These are phyloP conservation scores for Rhimphoctona megacephalus DNA, from an alignment of 2,888 invertebrate genomes.

Conservation along the genomic window DNA sequence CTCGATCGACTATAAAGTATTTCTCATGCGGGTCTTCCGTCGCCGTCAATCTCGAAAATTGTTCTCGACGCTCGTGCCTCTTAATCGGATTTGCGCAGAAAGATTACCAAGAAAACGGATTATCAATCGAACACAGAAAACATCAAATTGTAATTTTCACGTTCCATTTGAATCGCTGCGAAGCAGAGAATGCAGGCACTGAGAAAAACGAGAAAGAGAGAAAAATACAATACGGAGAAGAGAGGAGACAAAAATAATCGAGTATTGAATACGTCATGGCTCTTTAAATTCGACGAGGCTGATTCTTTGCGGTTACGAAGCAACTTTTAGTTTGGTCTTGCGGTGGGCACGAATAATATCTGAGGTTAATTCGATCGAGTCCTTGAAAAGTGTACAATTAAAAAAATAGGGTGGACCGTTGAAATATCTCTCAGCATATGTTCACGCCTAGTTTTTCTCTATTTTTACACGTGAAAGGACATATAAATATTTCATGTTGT, in stretches of 20 bases:
- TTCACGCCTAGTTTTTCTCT: neutral
- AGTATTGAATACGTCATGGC: constrained; percentile 79
- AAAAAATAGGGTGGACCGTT: neutral
- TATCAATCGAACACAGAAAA: constrained; percentile 18
- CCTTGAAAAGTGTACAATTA: neutral
- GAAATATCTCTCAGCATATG: neutral
- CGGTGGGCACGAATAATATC: constrained; percentile 19
- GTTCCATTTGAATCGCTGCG: constrained; percentile 1
- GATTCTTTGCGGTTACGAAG: constrained; percentile 78
- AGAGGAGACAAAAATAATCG: constrained; percentile 70
- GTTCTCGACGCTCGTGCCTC: constrained; percentile 1
- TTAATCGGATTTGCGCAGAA: constrained; percentile 43
- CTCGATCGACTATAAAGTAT: constrained; percentile 9
- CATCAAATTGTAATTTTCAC: constrained; percentile 36
- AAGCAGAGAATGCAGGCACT: neutral
- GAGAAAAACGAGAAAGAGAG: neutral
- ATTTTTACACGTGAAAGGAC: neutral
- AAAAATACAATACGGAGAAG: neutral
- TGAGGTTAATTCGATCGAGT: constrained; percentile 39
- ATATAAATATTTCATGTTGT: neutral
- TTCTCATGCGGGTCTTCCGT: constrained; percentile 42
- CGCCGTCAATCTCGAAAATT: constrained; percentile 16
- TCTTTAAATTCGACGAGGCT: constrained; percentile 78
- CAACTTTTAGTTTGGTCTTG: constrained; percentile 52
- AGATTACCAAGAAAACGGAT: constrained; percentile 50